A percentile compares a stretch with the other conserved stretches of the same genome.
Conservation (phyloP, 2,797 vertebrate genomes). For the Anguilla pacifica region DNA sequence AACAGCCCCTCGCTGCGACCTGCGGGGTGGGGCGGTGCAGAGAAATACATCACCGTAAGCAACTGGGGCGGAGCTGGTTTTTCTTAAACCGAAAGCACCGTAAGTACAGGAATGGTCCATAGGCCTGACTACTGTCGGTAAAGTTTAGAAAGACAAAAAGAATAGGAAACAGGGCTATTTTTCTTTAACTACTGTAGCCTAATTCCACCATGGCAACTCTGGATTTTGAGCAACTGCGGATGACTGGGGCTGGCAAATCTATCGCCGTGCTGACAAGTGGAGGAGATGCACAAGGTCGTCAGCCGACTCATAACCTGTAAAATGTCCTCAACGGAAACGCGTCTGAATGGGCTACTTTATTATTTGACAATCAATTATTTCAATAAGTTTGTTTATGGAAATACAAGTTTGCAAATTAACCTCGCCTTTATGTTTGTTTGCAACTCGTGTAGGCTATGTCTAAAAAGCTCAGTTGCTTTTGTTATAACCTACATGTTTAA, state of each 20-base stretch:
- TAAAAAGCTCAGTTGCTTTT: too few species aligned
- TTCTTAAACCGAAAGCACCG: neutral
- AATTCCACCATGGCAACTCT: constrained; percentile 65
- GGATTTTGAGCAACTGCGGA: constrained; percentile 85
- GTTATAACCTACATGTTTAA: too few species aligned
- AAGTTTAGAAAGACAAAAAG: neutral
- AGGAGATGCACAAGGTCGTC: constrained; percentile 90
- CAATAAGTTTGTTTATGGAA: neutral
- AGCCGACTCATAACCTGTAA: neutral
- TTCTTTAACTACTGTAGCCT: neutral
- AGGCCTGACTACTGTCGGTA: too few species aligned
- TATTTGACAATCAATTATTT: neutral
- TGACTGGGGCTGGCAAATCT: constrained; percentile 84
- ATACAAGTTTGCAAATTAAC: neutral
- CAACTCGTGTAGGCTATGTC: neutral
- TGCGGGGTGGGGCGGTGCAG: neutral
- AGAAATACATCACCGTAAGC: neutral
- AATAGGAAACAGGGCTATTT: neutral
- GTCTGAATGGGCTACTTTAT: neutral
- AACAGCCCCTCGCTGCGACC: too few species aligned
- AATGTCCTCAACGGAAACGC: neutral
- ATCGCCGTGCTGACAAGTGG: constrained; percentile 92
- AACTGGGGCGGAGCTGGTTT: constrained; percentile 3
- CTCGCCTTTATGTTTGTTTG: neutral
- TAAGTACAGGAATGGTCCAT: neutral